These are phyloP conservation scores for Anadara kagoshimensis DNA, from an alignment of 1,140 invertebrate species.

Conservation along the genomic window DNA sequence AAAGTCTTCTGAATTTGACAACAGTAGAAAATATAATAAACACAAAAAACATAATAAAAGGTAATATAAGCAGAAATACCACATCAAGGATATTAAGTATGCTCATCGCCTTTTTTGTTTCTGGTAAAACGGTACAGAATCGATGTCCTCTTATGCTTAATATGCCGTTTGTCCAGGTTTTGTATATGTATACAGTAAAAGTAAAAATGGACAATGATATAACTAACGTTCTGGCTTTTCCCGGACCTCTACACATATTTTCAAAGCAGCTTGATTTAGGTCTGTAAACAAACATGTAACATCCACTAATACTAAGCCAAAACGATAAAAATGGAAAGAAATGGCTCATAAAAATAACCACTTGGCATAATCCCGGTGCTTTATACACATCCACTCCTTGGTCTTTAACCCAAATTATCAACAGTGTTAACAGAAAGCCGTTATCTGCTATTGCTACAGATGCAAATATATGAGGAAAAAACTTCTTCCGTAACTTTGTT, in stretches of 20 bases:
- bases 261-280: conserved; percentile 27
- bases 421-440: conserved; percentile 51
- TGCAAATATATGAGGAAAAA: conserved; percentile 52
- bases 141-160: conserved; percentile 13
- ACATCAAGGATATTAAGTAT: conserved; percentile 56
- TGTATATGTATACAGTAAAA: conserved; percentile 60
- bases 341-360: conserved; percentile 56
- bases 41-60: conserved; percentile 43
- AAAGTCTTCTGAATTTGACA: conserved; percentile 18
- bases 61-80: conserved; percentile 44
- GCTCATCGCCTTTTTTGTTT: conserved; percentile 53
- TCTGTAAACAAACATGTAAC: conserved; percentile 39
- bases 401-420: conserved; percentile 54
- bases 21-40: conserved; percentile 44
- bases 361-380: conserved; percentile 57
- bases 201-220: conserved; percentile 46
- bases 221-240: conserved; percentile 41
- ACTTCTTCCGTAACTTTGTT: conserved; percentile 50
- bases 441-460: conserved; percentile 47
- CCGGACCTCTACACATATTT: conserved; percentile 35
- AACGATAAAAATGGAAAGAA: conserved; percentile 58
- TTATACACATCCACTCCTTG: conserved; percentile 52
- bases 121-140: conserved; percentile 53
- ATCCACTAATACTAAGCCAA: conserved; percentile 49
- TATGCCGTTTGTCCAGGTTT: conserved; percentile 58